A percentile compares a stretch with the other conserved stretches of the same genome.
These are phyloP conservation scores for Nixonia krombeini DNA, from an alignment of 1,140 invertebrate genomes.

Conservation along the genomic window DNA sequence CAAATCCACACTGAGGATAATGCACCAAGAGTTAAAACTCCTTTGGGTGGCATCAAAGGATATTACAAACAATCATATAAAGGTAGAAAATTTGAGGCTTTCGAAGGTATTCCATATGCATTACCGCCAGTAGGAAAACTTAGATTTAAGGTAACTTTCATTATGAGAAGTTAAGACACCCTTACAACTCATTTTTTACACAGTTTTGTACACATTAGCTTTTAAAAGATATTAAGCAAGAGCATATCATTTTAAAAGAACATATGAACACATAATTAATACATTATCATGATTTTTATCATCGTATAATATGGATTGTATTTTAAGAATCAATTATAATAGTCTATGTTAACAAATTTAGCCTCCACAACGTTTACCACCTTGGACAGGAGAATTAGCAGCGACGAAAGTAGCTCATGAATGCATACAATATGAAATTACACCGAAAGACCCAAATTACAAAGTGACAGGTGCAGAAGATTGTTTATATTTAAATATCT, in stretches of 20 bases:
- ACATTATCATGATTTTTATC: too few relatives aligned
- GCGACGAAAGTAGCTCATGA: conserved; percentile 60
- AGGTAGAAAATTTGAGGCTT: conserved; percentile 69
- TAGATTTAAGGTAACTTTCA: conserved; percentile 73
- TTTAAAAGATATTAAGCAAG: conserved; percentile 6
- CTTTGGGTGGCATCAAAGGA: conserved; percentile 57
- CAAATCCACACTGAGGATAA: conserved; percentile 20
- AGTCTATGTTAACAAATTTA: too few relatives aligned
- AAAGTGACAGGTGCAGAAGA: conserved; percentile 70
- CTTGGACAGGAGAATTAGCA: conserved; percentile 65
- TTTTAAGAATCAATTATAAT: too few relatives aligned
- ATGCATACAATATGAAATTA: conserved; percentile 63
- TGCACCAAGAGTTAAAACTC: conserved; percentile 53
- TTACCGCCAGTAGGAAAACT: conserved; percentile 73
- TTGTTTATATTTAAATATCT: conserved; percentile 76
- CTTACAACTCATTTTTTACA: too few relatives aligned
- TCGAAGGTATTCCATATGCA: conserved; percentile 77
- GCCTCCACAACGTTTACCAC: conserved; percentile 59
- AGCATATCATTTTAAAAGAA: too few relatives aligned
- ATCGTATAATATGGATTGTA: too few relatives aligned
- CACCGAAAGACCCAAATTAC: conserved; percentile 40
- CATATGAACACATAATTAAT: too few relatives aligned
- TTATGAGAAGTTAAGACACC: conserved; percentile 63
- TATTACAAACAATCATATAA: conserved; percentile 59
- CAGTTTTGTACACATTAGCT: not conserved